Evolutionary conservation across 2,113 vertebrate species (phyloP).

Genomic region (Chamaea fasciata): DNA sequence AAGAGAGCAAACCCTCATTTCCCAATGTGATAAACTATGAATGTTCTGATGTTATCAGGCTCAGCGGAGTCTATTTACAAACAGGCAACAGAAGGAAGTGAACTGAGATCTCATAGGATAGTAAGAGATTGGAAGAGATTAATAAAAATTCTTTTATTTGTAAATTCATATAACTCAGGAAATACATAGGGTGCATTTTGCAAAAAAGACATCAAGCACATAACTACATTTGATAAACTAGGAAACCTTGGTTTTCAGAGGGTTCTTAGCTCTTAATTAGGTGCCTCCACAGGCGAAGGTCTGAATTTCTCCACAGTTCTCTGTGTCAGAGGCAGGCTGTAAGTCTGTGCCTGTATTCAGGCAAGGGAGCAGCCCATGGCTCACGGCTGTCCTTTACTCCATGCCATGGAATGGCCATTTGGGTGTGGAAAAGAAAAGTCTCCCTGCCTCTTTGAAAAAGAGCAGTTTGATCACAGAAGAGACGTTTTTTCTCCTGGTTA

Average conservation of each 20-base stretch:
- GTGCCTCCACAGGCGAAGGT: not conserved
- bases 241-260: not conserved
- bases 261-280: not conserved
- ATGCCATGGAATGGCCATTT: not conserved
- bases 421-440: not conserved
- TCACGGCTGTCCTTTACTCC: not conserved
- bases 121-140: not conserved
- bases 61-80: not conserved
- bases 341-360: not conserved
- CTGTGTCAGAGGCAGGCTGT: not conserved
- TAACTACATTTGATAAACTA: not conserved
- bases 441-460: not conserved
- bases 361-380: not conserved
- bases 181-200: not conserved
- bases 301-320: not conserved
- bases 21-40: rapidly evolving
- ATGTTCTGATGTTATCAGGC: not conserved
- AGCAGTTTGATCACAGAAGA: not conserved
- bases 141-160: not conserved
- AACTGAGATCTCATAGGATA: not conserved
- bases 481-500: not conserved
- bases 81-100: not conserved
- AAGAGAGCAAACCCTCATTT: not conserved
- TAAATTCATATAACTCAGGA: not conserved
- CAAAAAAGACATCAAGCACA: not conserved